Evolutionary conservation across 64 coral and sea anemone genomes (phyloP).

Genomic region (Cladopsammia gracilis): DNA sequence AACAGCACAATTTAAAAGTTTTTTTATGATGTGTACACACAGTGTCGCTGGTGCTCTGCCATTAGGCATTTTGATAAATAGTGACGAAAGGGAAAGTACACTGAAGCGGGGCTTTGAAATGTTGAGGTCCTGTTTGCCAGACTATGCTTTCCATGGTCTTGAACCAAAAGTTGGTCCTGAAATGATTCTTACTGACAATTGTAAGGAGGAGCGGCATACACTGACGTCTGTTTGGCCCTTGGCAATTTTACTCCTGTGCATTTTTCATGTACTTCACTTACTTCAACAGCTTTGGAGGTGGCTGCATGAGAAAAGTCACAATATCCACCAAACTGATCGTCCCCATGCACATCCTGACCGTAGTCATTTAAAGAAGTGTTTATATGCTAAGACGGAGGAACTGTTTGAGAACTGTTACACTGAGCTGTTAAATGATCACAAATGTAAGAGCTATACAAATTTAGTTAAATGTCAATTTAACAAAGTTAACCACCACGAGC

Average conservation of each 20-base stretch:
- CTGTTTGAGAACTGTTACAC: slow-evolving; percentile 52
- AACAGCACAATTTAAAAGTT: slow-evolving; percentile 75
- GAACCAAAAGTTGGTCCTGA: slow-evolving; percentile 30
- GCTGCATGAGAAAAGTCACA: slow-evolving; percentile 59
- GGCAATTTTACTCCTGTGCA: slow-evolving; percentile 44
- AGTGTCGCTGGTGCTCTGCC: slow-evolving; percentile 74
- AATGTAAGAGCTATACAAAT: slow-evolving; percentile 8
- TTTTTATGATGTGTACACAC: slow-evolving; percentile 65
- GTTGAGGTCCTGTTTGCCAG: slow-evolving; percentile 39
- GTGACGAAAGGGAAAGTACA: slow-evolving; percentile 63
- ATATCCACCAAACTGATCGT: slow-evolving; percentile 40
- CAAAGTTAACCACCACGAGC: no score
- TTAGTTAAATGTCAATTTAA: no score
- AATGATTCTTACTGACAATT: slow-evolving; percentile 57
- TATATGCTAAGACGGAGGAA: slow-evolving; percentile 62
- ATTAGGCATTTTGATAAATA: slow-evolving; percentile 60
- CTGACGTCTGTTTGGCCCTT: slow-evolving; percentile 35
- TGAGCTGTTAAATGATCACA: slow-evolving; percentile 65
- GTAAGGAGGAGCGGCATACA: slow-evolving; percentile 55
- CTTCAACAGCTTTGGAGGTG: slow-evolving; percentile 74
- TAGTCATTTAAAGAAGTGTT: slow-evolving; percentile 46
- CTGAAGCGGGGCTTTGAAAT: slow-evolving; percentile 62
- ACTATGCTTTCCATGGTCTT: slow-evolving; percentile 67
- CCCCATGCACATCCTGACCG: slow-evolving; percentile 63
- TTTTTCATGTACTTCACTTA: slow-evolving; percentile 73